phyloP scores from a whole-genome alignment of 2,888 invertebrate genomes.

The Smittia aterrima region DNA sequence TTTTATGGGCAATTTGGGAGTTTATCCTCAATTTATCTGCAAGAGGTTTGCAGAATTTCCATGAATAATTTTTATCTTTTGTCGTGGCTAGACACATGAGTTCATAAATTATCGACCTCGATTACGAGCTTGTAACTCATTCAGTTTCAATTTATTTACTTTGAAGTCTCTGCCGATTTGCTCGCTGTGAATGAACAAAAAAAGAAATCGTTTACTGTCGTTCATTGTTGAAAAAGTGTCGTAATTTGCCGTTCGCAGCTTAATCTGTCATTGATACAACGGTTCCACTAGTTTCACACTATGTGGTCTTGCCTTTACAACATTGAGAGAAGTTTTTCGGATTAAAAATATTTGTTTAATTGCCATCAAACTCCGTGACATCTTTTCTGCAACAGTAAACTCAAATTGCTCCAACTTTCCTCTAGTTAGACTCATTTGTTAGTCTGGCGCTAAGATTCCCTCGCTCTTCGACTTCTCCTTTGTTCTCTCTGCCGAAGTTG shows the following conservation, averaged over 20 bases:
- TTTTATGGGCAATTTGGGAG: conserved; percentile 3
- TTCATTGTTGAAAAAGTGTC: not conserved
- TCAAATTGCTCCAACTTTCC: not conserved
- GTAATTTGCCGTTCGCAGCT: not conserved
- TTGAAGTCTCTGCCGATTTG: no score
- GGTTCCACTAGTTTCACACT: not conserved
- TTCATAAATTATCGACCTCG: not conserved
- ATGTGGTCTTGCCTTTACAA: not conserved
- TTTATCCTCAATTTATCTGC: not conserved
- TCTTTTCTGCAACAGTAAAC: not conserved
- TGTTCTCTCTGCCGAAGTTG: not conserved
- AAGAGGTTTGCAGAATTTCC: not conserved
- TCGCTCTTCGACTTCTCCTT: conserved; percentile 8
- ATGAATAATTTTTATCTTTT: not conserved
- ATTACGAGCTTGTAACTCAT: not conserved
- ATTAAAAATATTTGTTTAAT: no score
- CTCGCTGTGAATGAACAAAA: not conserved
- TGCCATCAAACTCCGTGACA: no score
- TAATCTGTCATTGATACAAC: conserved; percentile 1
- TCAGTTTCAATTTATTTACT: not conserved
- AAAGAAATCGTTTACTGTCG: not conserved
- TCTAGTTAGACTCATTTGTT: conserved; percentile 29
- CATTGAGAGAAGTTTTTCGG: not conserved
- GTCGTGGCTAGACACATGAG: not conserved
- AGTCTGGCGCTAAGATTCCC: conserved; percentile 34